Percentiles rank a stretch among this genome's conserved stretches.
phyloP scores from a whole-genome alignment of 30 jellyfish, hydroid and myxozoan genomes.

The Chironex yamaguchii region DNA sequence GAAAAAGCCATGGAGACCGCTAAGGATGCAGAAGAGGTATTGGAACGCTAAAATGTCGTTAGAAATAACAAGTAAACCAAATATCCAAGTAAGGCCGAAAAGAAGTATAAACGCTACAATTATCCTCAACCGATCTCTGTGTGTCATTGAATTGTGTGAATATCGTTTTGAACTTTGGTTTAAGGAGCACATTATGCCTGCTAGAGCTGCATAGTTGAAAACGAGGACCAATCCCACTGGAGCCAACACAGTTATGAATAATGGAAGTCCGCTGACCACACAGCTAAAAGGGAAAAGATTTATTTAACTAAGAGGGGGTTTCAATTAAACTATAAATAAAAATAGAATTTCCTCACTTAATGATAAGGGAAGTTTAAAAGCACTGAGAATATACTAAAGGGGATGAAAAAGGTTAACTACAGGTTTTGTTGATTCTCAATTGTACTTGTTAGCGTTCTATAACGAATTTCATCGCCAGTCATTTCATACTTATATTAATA shows the following conservation, averaged over 20 bases:
- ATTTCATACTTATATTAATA: too few species aligned
- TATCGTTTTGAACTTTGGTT: conserved; percentile 75
- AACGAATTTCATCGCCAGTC: too few species aligned
- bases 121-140: conserved; percentile 78
- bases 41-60: conserved; percentile 79
- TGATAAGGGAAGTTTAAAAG: too few species aligned
- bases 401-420: too few species aligned
- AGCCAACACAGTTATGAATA: conserved; percentile 74
- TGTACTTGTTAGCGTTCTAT: too few species aligned
- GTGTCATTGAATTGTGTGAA: conserved; percentile 71
- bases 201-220: conserved; percentile 61
- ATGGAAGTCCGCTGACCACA: conserved; percentile 82
- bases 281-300: conserved; percentile 73
- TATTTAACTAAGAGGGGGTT: too few species aligned
- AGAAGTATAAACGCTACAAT: conserved; percentile 81
- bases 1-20: conserved; percentile 81
- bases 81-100: conserved; percentile 90
- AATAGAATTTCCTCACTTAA: too few species aligned
- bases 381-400: too few species aligned
- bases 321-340: too few species aligned
- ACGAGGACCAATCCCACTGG: conserved; percentile 70
- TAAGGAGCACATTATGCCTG: conserved; percentile 69
- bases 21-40: conserved; percentile 84
- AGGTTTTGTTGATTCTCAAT: too few species aligned
- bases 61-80: conserved; percentile 80